phyloP scores from a whole-genome alignment of 2,888 invertebrate genomes.

The Zeuzera pyrina region DNA sequence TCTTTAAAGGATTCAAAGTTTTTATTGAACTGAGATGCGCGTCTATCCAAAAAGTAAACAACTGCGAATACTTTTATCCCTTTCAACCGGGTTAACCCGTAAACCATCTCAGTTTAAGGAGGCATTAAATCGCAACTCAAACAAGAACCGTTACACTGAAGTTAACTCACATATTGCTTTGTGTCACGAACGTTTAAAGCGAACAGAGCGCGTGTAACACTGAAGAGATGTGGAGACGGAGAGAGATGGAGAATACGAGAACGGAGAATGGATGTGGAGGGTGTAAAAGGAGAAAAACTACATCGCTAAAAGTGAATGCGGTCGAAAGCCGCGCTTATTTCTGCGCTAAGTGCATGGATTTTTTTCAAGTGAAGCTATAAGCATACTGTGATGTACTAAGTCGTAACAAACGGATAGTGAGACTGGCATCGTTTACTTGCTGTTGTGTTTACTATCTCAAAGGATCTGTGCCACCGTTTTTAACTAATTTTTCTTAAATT shows the following conservation, averaged over 20 bases:
- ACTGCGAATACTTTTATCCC: constrained; percentile 61
- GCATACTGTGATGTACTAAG: constrained; percentile 20
- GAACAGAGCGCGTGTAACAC: constrained; percentile 53
- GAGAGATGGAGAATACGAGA: constrained; percentile 50
- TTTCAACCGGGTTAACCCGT: constrained; percentile 68
- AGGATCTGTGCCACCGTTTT: no score
- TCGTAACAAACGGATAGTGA: not conserved
- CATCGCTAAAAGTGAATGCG: constrained; percentile 73
- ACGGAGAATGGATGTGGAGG: constrained; percentile 63
- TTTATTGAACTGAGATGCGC: constrained; percentile 50
- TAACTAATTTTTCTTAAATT: no score
- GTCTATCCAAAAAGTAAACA: constrained; percentile 61
- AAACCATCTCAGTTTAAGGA: constrained; percentile 73
- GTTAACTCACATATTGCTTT: constrained; percentile 73
- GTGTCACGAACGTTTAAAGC: constrained; percentile 69
- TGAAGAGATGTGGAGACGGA: constrained; percentile 45
- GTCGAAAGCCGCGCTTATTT: constrained; percentile 72
- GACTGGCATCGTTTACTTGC: no score
- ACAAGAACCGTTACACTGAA: constrained; percentile 71
- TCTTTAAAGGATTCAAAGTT: constrained; percentile 53
- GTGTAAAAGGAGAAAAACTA: constrained; percentile 72
- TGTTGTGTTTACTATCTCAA: no score
- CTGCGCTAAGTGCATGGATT: constrained; percentile 71
- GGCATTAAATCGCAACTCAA: constrained; percentile 74
- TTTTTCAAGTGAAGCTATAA: constrained; percentile 65